phyloP scores from a whole-genome alignment of 2,797 vertebrate species.

The Galagoides demidoff region DNA sequence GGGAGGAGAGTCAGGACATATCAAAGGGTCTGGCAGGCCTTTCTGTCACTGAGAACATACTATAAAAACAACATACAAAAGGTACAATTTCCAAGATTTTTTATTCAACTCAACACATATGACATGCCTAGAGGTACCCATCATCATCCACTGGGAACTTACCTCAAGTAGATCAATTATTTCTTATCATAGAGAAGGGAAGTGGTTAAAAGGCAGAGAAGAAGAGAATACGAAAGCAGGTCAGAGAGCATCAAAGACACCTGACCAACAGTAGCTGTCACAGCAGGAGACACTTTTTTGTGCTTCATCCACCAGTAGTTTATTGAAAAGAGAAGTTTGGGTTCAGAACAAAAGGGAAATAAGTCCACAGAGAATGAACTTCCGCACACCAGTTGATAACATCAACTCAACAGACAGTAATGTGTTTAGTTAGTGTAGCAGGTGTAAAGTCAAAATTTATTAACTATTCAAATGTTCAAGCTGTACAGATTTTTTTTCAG shows the following conservation, averaged over 20 bases:
- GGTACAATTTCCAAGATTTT: background rate
- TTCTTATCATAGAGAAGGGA: background rate
- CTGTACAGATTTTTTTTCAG: constrained; percentile 73
- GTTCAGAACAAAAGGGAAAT: background rate
- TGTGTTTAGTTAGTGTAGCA: constrained; percentile 36
- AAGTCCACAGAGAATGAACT: constrained; percentile 3
- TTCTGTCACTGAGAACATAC: background rate
- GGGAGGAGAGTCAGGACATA: background rate
- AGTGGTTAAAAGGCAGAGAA: constrained; percentile 1
- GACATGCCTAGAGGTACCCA: background rate
- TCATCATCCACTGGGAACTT: background rate
- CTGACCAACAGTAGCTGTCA: background rate
- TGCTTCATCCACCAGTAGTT: constrained; percentile 14
- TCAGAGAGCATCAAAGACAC: background rate
- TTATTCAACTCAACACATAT: background rate
- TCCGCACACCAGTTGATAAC: constrained; percentile 1
- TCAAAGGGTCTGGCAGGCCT: background rate
- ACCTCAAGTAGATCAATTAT: background rate
- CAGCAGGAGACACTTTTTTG: constrained; percentile 5
- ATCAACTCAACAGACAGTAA: constrained; percentile 47
- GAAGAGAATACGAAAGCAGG: constrained; percentile 1
- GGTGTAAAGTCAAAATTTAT: constrained; percentile 72
- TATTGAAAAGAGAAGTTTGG: constrained; percentile 41
- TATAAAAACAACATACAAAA: background rate
- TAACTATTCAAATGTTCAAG: constrained; percentile 75